These are phyloP conservation scores for Haliaeetus leucogaster DNA, from an alignment of 2,113 vertebrate genomes.

Conservation along the genomic window DNA sequence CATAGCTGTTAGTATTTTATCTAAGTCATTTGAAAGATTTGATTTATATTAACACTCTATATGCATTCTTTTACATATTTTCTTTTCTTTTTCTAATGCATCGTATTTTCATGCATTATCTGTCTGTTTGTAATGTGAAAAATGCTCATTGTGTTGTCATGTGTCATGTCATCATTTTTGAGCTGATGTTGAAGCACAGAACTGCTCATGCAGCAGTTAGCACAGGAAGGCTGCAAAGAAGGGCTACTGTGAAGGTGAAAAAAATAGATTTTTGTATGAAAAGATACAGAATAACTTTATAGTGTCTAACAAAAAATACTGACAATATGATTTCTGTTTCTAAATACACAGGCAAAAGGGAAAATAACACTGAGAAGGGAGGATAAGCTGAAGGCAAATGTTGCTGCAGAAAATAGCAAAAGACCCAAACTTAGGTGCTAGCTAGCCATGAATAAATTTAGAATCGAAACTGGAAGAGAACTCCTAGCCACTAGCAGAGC, in stretches of 20 bases:
- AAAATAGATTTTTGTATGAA: neutral
- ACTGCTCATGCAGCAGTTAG: neutral
- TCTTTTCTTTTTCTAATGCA: neutral
- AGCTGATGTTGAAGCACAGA: neutral
- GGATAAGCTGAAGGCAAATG: neutral
- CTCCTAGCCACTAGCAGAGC: neutral
- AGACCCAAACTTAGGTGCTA: neutral
- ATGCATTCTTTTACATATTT: neutral
- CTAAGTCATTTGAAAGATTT: neutral
- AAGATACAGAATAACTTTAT: neutral
- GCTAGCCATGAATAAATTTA: neutral
- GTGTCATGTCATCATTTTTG: neutral
- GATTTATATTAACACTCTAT: neutral
- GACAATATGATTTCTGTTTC: neutral
- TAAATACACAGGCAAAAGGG: neutral
- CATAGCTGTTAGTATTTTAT: neutral
- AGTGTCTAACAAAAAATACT: neutral
- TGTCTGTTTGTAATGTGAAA: neutral
- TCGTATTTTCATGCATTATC: neutral
- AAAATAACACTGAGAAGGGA: neutral
- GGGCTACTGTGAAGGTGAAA: neutral
- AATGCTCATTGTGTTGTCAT: neutral
- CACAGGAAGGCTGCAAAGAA: neutral
- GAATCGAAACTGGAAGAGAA: neutral
- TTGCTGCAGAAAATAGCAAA: neutral